These are phyloP conservation scores for Aphelenchoides besseyi DNA, from an alignment of 1,140 invertebrate genomes.

Conservation along the genomic window DNA sequence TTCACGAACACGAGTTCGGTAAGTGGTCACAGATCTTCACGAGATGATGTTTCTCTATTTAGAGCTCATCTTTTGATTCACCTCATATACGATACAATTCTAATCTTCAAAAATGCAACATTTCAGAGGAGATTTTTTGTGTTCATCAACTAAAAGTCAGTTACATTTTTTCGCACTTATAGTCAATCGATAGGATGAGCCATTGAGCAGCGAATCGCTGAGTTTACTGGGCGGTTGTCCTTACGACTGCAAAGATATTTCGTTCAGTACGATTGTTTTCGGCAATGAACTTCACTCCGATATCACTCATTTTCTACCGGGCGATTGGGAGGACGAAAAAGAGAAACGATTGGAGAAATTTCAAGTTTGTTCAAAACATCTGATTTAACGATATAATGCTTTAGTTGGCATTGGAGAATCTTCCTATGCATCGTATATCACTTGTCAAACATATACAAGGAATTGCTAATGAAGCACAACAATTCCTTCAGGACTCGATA, in stretches of 20 bases:
- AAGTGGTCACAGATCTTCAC: conserved; percentile 13
- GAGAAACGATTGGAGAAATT: conserved; percentile 34
- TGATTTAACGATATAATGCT: not conserved
- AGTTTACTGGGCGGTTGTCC: conserved; percentile 13
- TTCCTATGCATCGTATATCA: conserved; percentile 27
- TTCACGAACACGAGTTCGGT: conserved; percentile 19
- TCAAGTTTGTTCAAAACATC: conserved; percentile 23
- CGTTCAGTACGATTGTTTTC: conserved; percentile 43
- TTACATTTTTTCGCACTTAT: not conserved
- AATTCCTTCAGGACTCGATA: conserved; percentile 27
- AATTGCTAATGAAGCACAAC: conserved; percentile 23
- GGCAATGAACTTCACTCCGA: conserved; percentile 38
- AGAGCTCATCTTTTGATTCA: no score
- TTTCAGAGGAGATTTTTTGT: conserved; percentile 33
- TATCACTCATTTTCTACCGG: conserved; percentile 33
- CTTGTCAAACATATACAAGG: conserved; percentile 21
- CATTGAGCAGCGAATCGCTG: conserved; percentile 4
- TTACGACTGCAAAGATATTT: conserved; percentile 41
- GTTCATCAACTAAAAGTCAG: conserved; percentile 30
- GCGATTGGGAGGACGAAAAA: conserved; percentile 47
- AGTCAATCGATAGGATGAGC: conserved; percentile 20
- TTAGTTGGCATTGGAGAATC: conserved; percentile 23
- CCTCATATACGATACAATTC: no score
- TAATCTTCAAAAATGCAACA: conserved; percentile 22
- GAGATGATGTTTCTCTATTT: no score